These are phyloP conservation scores for Venustoraphidia nigricollis DNA, from an alignment of 2,888 invertebrate species.

Conservation along the genomic window DNA sequence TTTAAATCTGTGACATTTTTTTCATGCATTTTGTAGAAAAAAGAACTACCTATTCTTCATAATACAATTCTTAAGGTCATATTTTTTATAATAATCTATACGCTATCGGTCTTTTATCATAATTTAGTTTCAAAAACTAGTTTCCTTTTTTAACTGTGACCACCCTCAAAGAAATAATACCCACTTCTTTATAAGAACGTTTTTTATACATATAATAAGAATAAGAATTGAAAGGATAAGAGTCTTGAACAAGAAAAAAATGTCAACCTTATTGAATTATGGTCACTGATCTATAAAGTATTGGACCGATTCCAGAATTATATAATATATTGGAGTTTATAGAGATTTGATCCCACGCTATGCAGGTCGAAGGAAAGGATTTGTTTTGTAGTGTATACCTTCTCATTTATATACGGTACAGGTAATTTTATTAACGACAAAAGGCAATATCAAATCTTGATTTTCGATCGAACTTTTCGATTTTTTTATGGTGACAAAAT, in stretches of 20 bases:
- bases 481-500: too few relatives aligned
- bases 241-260: not conserved
- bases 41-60: not conserved
- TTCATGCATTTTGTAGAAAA: not conserved
- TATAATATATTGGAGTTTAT: not conserved
- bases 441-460: too few relatives aligned
- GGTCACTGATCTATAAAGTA: conserved; percentile 2
- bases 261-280: conserved; percentile 2
- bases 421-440: too few relatives aligned
- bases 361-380: not conserved
- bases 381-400: not conserved
- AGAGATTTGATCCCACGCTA: conserved; percentile 1
- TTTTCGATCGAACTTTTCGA: too few relatives aligned
- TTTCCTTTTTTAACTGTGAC: conserved; percentile 2
- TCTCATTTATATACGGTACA: too few relatives aligned
- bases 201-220: not conserved
- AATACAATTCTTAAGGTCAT: not conserved
- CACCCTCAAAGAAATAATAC: conserved; percentile 1
- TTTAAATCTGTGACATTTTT: not conserved
- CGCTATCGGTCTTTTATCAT: conserved; percentile 3
- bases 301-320: not conserved
- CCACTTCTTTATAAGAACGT: not conserved
- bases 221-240: not conserved
- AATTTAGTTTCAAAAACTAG: not conserved
- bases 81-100: conserved; percentile 2